Base-by-base conservation (phyloP, 2,888 invertebrate species). In the Nemapogon koenigi region DNA sequence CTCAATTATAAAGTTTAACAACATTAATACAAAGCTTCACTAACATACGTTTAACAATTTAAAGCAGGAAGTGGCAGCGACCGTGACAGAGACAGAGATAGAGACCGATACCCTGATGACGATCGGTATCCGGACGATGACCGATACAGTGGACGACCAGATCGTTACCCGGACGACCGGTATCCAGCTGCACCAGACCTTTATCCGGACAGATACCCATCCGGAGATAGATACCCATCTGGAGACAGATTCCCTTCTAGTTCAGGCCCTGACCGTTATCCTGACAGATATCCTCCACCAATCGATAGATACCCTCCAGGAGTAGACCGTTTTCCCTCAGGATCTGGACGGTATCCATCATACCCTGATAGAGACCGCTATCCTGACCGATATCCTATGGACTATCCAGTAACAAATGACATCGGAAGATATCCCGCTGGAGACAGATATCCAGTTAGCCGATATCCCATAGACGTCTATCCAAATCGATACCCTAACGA, bases 161-260 rank as follows among this genome's bases (percentile, higher is more conserved):
- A 84, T 54, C 73, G 81, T 48, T 81, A 75, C 48, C 72, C 81
- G 6, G 80, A 79, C 41, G 83, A 64, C 35, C 57, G 66, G 22
- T 68, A 61, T 40, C 71, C 70, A 2, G 57, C 48, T 42, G 62
- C 53, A 44, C 64, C 57, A 55, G 40, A 40, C 26, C n/a, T n/a
- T n/a, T n/a, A n/a, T n/a, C n/a, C n/a, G n/a, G 80, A 73, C 46
- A 75, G 81, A 52, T 81, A 80, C 48, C 81, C 82, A 3, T 60
- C 61, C 11, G 56, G 64, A 2, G 70, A 75, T 47, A 57, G 62
- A 25, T 62, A 55, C 41, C 64, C 80, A 2, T 60, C 60, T 42
- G 64, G 70, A 49, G 83, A 81, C 54, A 71, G 81, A 35, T 83
- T 81, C 51, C 83, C 84, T 11, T 69, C 64, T 19, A 62, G 71